These are phyloP conservation scores for Dinocampus coccinellae DNA, from an alignment of 2,888 invertebrate species.

Conservation along the genomic window DNA sequence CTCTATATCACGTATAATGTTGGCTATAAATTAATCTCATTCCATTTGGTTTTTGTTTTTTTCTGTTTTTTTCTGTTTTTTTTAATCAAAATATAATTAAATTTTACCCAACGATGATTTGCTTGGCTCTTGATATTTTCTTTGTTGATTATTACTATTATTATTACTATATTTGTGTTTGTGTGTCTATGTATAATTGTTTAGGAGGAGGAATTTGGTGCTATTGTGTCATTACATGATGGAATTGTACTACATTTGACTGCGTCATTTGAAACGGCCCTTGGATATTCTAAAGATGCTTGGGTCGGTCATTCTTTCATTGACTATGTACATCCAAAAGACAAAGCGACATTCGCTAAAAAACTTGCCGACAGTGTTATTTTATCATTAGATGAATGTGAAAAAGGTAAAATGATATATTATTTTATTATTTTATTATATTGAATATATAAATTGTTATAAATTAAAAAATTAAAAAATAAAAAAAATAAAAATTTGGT, in stretches of 20 bases:
- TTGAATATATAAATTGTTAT: background rate
- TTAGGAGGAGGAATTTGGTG: conserved; percentile 80
- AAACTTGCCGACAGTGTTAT: conserved; percentile 80
- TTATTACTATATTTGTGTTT: conserved; percentile 1
- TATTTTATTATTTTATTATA: background rate
- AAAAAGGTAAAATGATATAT: conserved; percentile 52
- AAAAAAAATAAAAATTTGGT: too few species aligned
- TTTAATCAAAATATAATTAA: too few species aligned
- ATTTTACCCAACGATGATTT: too few species aligned
- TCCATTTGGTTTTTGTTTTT: too few species aligned
- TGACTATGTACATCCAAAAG: conserved; percentile 87
- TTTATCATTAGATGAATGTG: conserved; percentile 72
- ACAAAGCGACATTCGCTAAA: conserved; percentile 80
- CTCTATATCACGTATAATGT: too few species aligned
- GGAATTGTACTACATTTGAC: conserved; percentile 86
- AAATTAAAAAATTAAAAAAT: background rate
- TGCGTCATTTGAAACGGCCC: conserved; percentile 75
- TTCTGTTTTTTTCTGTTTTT: too few species aligned
- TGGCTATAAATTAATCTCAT: too few species aligned
- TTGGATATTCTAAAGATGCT: conserved; percentile 87
- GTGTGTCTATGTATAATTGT: conserved; percentile 28
- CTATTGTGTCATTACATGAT: conserved; percentile 86
- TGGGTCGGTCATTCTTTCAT: conserved; percentile 89
- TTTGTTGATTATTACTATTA: background rate
- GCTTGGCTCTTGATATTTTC: background rate